phyloP scores from a whole-genome alignment of 2,113 vertebrate genomes.

The Chelonoidis abingdonii region DNA sequence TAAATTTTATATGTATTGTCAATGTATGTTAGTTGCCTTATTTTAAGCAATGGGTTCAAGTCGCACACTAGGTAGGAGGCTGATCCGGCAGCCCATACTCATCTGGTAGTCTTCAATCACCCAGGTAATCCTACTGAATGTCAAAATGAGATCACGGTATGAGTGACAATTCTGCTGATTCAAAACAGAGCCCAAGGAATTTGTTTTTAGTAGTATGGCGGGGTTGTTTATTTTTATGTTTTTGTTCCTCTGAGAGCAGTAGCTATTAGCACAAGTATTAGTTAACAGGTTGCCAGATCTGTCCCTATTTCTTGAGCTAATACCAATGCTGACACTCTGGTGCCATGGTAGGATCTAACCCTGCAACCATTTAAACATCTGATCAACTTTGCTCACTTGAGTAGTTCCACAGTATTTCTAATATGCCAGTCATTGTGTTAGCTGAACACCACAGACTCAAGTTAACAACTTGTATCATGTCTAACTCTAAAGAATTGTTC shows the following conservation, averaged over 20 bases:
- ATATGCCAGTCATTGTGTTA: not conserved
- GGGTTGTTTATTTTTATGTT: slow-evolving; percentile 44
- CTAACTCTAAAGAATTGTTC: not conserved
- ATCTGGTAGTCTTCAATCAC: slow-evolving; percentile 15
- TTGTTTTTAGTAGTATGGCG: slow-evolving; percentile 65
- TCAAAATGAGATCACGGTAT: not conserved
- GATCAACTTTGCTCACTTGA: slow-evolving; percentile 50
- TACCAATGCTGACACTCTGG: not conserved
- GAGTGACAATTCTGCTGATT: slow-evolving; percentile 16
- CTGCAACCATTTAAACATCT: slow-evolving; percentile 20
- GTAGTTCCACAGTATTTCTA: slow-evolving; percentile 25
- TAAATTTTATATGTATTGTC: not conserved
- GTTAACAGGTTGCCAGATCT: not conserved
- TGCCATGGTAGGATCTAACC: not conserved
- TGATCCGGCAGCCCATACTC: not conserved
- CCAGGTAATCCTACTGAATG: slow-evolving; percentile 15
- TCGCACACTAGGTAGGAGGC: slow-evolving; percentile 4
- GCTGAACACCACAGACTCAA: not conserved
- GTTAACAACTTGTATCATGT: not conserved
- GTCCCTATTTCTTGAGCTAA: not conserved
- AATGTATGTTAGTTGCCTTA: not conserved
- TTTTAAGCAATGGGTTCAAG: slow-evolving; percentile 28
- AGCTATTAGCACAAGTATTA: slow-evolving; percentile 21
- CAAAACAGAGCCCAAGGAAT: slow-evolving; percentile 61
- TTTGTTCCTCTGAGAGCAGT: slow-evolving; percentile 42